Conservation (phyloP, 2,797 vertebrate species). For the Lindbergichthys nudifrons region DNA sequence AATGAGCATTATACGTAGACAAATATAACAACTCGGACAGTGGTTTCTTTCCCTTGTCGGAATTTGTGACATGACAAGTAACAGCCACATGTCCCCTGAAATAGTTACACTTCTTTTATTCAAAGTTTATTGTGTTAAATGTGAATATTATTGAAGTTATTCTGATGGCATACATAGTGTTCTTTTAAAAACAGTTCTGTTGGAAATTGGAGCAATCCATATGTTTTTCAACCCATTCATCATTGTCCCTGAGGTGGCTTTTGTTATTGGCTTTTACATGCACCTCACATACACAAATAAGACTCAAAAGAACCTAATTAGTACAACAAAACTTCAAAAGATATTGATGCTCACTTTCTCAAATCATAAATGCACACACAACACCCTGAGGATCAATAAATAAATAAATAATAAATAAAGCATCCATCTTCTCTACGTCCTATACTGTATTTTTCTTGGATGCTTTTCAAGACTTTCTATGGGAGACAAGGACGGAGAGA, state of each 20-base stretch:
- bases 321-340: not conserved
- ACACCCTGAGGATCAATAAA: not conserved
- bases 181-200: not conserved
- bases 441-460: not conserved
- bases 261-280: not conserved
- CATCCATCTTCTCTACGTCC: not conserved
- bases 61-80: no score
- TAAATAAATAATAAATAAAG: no score
- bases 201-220: not conserved
- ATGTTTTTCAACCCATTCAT: conserved; percentile 1
- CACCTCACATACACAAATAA: not conserved
- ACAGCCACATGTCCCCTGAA: not conserved
- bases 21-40: no score
- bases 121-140: conserved; percentile 4
- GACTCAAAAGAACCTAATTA: not conserved
- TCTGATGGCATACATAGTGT: not conserved
- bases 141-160: not conserved
- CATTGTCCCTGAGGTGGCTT: not conserved
- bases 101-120: not conserved
- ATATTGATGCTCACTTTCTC: not conserved
- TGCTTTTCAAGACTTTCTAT: not conserved
- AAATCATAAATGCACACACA: not conserved
- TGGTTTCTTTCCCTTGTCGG: no score
- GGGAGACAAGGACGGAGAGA: not conserved
- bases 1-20: no score